These are phyloP conservation scores for Scalopus aquaticus DNA, from an alignment of 2,113 vertebrate genomes.

Conservation along the genomic window DNA sequence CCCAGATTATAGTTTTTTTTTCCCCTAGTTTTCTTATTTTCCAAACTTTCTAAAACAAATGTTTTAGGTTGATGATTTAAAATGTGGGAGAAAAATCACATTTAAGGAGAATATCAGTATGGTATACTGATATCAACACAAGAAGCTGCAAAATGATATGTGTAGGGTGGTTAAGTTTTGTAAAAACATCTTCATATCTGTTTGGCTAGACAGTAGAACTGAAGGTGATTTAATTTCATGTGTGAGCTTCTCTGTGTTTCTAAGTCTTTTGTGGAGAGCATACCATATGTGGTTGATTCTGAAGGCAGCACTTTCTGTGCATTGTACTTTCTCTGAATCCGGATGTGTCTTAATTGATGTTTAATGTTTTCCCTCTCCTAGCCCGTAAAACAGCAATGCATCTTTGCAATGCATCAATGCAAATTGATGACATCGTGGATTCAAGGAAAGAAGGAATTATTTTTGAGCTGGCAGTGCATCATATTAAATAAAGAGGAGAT, in stretches of 20 bases:
- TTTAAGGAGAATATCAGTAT: neutral
- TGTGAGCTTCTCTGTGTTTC: neutral
- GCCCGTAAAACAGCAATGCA: neutral
- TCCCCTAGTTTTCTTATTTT: neutral
- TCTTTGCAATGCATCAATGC: no score
- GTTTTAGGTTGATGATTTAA: conserved; percentile 4
- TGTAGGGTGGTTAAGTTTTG: neutral
- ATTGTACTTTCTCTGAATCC: neutral
- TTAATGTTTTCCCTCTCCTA: neutral
- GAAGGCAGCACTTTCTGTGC: neutral
- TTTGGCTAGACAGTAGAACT: neutral
- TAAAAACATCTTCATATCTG: neutral
- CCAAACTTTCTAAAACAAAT: neutral
- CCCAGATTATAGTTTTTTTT: neutral
- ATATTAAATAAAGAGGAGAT: neutral
- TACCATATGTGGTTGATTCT: neutral
- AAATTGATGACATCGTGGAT: neutral
- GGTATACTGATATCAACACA: neutral
- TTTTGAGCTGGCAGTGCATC: neutral
- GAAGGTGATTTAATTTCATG: neutral
- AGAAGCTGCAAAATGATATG: neutral
- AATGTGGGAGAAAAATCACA: neutral
- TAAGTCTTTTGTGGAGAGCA: neutral
- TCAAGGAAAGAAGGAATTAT: neutral
- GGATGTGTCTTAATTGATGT: neutral